Evolutionary conservation across 64 coral and sea anemone species (phyloP), one percentile per base, ranked within the genome.

Genomic region (Dendronephthya gigantea): DNA sequence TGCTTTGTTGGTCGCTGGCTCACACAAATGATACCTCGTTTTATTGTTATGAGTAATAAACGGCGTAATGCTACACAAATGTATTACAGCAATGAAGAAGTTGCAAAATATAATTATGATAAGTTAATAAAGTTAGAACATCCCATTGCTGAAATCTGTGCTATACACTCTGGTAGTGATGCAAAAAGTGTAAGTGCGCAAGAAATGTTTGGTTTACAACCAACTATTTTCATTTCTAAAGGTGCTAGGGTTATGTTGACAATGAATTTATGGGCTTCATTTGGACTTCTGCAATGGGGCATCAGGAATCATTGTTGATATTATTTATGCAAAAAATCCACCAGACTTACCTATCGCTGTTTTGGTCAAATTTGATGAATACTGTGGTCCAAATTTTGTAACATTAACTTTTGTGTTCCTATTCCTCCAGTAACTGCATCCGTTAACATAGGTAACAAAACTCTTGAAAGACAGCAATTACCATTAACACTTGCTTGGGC

Each of bases 281-380:
- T 66, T 66, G 58, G 58, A 66, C 58, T 66, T 30, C n/a, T 66
- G 58, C 58, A 66, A 66, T 66, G 58, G 58, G 58, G 58, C 58
- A 30, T 66, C 58, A 66, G 58, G 58, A 66, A 66, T n/a, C 5
- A 66, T 66, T 66, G 58, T 66, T 66, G 58, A 66, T 66, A 66
- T 66, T 66, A 66, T 66, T 66, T 66, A 66, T 66, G 58, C 58
- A 66, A 66, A 66, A 66, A 66, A 66, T 66, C 58, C 58, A 66
- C 58, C 58, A 66, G 14, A 66, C 58, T 66, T 66, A 30, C 58
- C 58, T 66, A 66, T 66, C 29, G 58, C 58, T n/a, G 58, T 66
- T 66, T 66, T 66, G 29, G 58, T 66, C 58, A 30, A 66, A 66
- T 66, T 66, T 66, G 58, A 66, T 66, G 58, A 66, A 66, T 66